phyloP scores from a whole-genome alignment of 2,888 invertebrate genomes.

The Limnephilus lunatus region DNA sequence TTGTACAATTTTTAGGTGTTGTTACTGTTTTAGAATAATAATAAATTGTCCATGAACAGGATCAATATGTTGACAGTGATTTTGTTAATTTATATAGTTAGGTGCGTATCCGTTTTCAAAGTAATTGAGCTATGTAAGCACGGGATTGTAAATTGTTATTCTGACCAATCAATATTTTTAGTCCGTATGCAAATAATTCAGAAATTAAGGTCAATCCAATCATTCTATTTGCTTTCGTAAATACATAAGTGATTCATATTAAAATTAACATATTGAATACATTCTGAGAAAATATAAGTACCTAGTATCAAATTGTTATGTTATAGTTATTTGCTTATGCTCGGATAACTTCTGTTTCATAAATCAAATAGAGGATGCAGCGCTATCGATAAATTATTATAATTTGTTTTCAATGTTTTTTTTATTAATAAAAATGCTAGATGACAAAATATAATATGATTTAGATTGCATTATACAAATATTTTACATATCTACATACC shows the following conservation, averaged over 20 bases:
- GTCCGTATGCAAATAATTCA: background rate
- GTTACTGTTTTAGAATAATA: too few relatives aligned
- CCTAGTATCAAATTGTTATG: background rate
- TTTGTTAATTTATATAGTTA: background rate
- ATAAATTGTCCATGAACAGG: background rate
- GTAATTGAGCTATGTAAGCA: background rate
- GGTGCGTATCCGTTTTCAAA: background rate
- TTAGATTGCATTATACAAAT: too few relatives aligned
- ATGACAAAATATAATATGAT: too few relatives aligned
- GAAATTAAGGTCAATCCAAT: background rate
- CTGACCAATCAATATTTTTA: background rate
- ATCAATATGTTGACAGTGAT: background rate
- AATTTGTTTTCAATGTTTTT: too few relatives aligned
- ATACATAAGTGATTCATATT: background rate
- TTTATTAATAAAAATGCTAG: too few relatives aligned
- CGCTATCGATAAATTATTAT: background rate
- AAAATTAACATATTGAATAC: background rate
- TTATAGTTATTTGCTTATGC: background rate
- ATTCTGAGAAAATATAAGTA: background rate
- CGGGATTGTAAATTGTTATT: background rate
- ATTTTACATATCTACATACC: too few relatives aligned
- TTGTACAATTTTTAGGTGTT: too few relatives aligned
- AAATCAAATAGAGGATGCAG: background rate
- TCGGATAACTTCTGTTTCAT: background rate
- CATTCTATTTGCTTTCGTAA: background rate